Conservation (phyloP, 2,797 vertebrate genomes). For the Yasuhikotakia modesta region DNA sequence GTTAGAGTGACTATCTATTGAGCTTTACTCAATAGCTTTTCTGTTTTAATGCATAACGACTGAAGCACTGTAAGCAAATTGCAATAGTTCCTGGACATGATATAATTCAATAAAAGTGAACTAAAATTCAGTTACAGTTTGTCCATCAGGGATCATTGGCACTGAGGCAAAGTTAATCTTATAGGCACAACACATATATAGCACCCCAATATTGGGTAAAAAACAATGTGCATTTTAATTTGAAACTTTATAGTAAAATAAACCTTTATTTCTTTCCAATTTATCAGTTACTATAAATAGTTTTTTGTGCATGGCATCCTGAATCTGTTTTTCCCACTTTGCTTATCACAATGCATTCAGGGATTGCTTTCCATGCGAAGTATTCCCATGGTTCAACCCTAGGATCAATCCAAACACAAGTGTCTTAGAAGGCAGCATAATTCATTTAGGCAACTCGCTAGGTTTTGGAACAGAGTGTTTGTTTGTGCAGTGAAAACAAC, state of each 20-base stretch:
- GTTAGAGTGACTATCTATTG: too few species aligned
- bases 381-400: conserved; percentile 6
- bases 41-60: neutral
- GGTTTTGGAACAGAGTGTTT: conserved; percentile 2
- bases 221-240: too few species aligned
- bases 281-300: too few species aligned
- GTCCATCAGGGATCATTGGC: too few species aligned
- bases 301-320: neutral
- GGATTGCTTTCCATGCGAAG: neutral
- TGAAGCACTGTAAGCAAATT: neutral
- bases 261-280: neutral
- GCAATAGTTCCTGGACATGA: too few species aligned
- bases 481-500: conserved; percentile 5
- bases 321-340: neutral
- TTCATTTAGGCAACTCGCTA: conserved; percentile 22
- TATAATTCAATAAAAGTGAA: too few species aligned
- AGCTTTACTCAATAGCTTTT: too few species aligned
- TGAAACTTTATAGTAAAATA: neutral
- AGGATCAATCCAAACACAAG: conserved; percentile 2
- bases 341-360: neutral
- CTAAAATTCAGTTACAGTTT: too few species aligned
- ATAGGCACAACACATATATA: too few species aligned
- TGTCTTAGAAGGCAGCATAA: conserved; percentile 20
- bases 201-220: too few species aligned
- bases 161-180: too few species aligned